Conservation (phyloP, 30 jellyfish, hydroid and myxozoan species). For the Rhopilema esculentum region DNA sequence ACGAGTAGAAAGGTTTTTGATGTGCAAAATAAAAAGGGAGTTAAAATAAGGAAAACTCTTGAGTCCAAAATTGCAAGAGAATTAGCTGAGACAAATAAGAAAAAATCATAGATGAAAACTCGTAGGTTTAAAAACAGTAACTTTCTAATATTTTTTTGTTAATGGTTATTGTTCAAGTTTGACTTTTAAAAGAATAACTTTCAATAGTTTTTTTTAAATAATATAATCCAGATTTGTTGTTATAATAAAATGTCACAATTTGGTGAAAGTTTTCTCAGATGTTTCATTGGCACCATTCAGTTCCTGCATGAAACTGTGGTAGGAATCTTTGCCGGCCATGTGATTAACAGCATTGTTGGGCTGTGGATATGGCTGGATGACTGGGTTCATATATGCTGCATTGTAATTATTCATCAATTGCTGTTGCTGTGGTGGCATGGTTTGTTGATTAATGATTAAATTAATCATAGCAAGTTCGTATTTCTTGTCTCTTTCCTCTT, state of each 20-base stretch:
- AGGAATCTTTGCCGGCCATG: conserved; percentile 31
- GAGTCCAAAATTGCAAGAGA: conserved; percentile 34
- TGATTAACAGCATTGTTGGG: conserved; percentile 1
- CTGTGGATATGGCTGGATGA: conserved; percentile 23
- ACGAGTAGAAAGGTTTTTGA: conserved; percentile 33
- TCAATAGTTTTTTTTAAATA: background rate
- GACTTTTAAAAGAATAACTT: background rate
- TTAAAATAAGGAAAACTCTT: conserved; percentile 21
- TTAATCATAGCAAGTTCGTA: conserved; percentile 38
- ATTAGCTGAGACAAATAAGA: conserved; percentile 8
- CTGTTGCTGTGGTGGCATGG: conserved; percentile 53
- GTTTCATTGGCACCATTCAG: conserved; percentile 25
- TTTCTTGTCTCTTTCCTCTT: conserved; percentile 49
- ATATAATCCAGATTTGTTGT: too few relatives aligned
- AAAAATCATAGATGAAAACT: conserved; percentile 1
- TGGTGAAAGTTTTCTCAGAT: conserved; percentile 36
- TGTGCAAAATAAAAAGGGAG: conserved; percentile 24
- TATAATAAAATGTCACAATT: conserved; percentile 9
- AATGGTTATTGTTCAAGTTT: conserved; percentile 4
- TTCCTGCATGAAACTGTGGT: conserved; percentile 6
- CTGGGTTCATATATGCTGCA: conserved; percentile 46
- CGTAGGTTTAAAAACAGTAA: conserved; percentile 12
- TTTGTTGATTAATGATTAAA: conserved; percentile 34
- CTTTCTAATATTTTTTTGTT: background rate
- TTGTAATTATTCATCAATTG: background rate